Base-by-base conservation (phyloP, 2,888 invertebrate species). In the Uropetala carovei region DNA sequence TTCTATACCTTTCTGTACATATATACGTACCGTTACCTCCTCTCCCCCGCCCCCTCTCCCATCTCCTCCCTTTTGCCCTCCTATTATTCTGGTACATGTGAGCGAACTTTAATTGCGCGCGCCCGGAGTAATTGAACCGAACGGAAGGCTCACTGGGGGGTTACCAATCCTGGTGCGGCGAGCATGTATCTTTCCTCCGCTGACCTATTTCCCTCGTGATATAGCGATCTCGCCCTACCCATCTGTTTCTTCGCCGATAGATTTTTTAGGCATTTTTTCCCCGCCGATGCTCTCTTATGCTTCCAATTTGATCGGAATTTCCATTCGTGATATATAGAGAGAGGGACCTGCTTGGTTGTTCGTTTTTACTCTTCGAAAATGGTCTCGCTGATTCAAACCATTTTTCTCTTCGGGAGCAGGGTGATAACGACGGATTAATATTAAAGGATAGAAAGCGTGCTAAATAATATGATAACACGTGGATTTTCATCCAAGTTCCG, bases 41-140 rank as follows among this genome's bases (percentile, higher is more conserved):
- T 43, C 43, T 43, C 43, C 5, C 43, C 43, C 43, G 3, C 43
- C 5, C 43, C 5, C 43, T 0, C 22, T 75, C 4, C 5, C 75
- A 0, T 11, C 7, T 75, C 75, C 27, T 22, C 11, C 27, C 22
- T 22, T 27, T 13, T 75, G 22, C 11, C 75, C 27, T 0, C 9
- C 22, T 22, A n/a, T 8, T 64, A 7, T 18, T 7, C 68, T 22
- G n/a, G 22, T 68, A 22, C n/a, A n/a, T 22, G 22, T 22, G 68
- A 18, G 11, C 75, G 22, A 75, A 75, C 75, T 75, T 22, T 75
- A 75, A 75, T 75, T 75, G 27, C 22, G 22, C 22, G 22, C 75
- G 75, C 75, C 75, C 27, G 22, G 27, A 27, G 22, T 75, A 75
- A 75, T 75, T 75, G 75, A 75, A 27, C 75, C 75, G 75, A 75